phyloP scores from a whole-genome alignment of 2,113 vertebrate genomes.

The Rana temporaria region DNA sequence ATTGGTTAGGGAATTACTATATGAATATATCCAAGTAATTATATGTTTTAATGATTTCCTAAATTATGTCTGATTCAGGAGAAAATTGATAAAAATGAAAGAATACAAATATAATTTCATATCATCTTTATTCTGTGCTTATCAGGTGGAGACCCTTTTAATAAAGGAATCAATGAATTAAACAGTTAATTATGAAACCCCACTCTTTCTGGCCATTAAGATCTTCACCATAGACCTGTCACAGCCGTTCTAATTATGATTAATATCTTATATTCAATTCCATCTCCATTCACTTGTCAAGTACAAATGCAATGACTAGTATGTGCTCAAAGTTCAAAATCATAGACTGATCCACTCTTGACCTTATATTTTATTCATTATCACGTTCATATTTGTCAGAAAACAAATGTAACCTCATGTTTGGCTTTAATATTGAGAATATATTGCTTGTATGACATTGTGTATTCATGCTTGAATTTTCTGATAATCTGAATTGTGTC shows the following conservation, averaged over 20 bases:
- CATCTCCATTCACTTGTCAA: conserved; percentile 77
- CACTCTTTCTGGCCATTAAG: conserved; percentile 92
- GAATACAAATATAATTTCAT: conserved; percentile 84
- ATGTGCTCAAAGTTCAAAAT: conserved; percentile 77
- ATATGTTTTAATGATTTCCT: conserved; percentile 86
- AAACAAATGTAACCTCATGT: conserved; percentile 67
- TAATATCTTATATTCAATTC: conserved; percentile 98
- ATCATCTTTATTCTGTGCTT: conserved; percentile 82
- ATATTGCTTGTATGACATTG: conserved; percentile 60
- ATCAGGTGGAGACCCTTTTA: conserved; percentile 76
- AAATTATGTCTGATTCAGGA: conserved; percentile 76
- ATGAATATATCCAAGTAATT: conserved; percentile 86
- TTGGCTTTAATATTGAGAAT: conserved; percentile 66
- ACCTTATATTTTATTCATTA: conserved; percentile 94
- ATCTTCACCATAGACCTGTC: conserved; percentile 88
- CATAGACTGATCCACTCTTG: conserved; percentile 75
- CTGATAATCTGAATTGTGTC: conserved; percentile 53
- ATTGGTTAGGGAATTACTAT: conserved; percentile 81
- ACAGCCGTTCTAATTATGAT: conserved; percentile 92
- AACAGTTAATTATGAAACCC: conserved; percentile 91
- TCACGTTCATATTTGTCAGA: conserved; percentile 78
- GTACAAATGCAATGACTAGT: conserved; percentile 79
- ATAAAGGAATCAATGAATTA: conserved; percentile 90
- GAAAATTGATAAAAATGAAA: conserved; percentile 76
- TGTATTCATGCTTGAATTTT: conserved; percentile 54